Base-by-base conservation (phyloP, 2,113 vertebrate genomes). In the Pogonocichla stellata region DNA sequence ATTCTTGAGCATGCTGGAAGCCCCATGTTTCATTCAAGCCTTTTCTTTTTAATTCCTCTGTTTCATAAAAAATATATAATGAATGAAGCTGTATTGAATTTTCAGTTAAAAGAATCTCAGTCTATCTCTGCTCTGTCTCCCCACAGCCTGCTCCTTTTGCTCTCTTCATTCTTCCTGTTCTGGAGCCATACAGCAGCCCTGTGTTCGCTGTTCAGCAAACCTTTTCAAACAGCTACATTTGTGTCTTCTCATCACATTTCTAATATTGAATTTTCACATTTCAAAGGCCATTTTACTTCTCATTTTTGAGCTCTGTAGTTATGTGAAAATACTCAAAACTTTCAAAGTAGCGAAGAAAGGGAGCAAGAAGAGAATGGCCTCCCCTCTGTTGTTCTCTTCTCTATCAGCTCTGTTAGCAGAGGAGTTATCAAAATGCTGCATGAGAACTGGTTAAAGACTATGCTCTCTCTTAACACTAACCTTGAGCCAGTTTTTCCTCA, bases 51-150 rank as follows among this genome's bases (percentile, higher is more conserved):
- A 71, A 70, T 80, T 80, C n/a, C 80, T 75, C 60, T 43, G 48
- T 79, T 96, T 95, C 65, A 64, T 86, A 80, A 88, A 95, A 92
- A 47, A 85, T 62, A 88, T 61, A 83, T 88, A 85, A 90, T 88
- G 66, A 97, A 88, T 83, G 79, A 93, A 90, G 58, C 45, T 69
- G 25, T 45, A 96, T 95, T 94, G 92, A 86, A 61, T 90, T 93
- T 86, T 86, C 82, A 88, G 40, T 96, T 93, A 83, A 96, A 93
- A 92, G 81, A 72, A 75, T 75, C 81, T 86, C 78, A 45, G 78
- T 12, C 73, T 79, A 6, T 93, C 81, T 80, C 65, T 61, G 62
- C 78, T 94, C 79, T 66, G 50, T 94, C 62, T 88, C 36, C 61
- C 47, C 29, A 16, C 66, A 82, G 85, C 57, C 85, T 42, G 31